phyloP scores from a whole-genome alignment of 2,888 invertebrate species.

The Psococerastis gibbosa region DNA sequence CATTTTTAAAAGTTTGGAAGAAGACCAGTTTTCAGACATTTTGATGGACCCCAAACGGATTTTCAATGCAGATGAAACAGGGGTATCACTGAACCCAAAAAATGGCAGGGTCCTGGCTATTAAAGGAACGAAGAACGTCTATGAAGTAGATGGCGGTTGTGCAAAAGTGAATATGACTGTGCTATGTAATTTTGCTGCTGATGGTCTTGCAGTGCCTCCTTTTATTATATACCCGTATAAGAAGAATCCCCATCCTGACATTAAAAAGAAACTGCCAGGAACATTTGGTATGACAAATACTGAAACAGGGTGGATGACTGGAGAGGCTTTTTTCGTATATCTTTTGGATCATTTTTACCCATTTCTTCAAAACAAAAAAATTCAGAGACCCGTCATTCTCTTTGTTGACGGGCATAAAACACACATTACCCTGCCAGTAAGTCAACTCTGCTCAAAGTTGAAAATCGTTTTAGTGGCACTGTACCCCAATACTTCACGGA shows the following conservation, averaged over 20 bases:
- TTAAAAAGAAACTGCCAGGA: conserved; percentile 20
- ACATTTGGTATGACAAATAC: conserved; percentile 24
- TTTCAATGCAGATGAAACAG: conserved; percentile 23
- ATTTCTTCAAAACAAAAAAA: too few species aligned
- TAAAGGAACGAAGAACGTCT: conserved; percentile 20
- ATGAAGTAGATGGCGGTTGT: conserved; percentile 23
- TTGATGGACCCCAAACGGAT: conserved; percentile 21
- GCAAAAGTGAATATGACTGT: conserved; percentile 23
- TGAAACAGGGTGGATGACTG: conserved; percentile 19
- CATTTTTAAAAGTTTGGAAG: conserved; percentile 19
- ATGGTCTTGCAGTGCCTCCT: conserved; percentile 21
- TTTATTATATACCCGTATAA: conserved; percentile 24
- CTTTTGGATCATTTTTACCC: too few species aligned
- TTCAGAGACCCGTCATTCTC: too few species aligned
- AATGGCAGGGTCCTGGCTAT: conserved; percentile 19
- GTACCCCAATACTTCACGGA: too few species aligned
- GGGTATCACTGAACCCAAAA: conserved; percentile 22
- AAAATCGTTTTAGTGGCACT: too few species aligned
- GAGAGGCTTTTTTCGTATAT: too few species aligned
- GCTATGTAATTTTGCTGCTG: conserved; percentile 24
- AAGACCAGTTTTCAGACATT: conserved; percentile 18
- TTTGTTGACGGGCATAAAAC: too few species aligned
- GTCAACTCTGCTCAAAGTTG: too few species aligned
- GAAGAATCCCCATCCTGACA: conserved; percentile 22
- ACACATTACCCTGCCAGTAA: too few species aligned